A percentile compares a stretch with the other conserved stretches of the same genome.
phyloP scores from a whole-genome alignment of 1,140 invertebrate genomes.

The Fopius arisanus region DNA sequence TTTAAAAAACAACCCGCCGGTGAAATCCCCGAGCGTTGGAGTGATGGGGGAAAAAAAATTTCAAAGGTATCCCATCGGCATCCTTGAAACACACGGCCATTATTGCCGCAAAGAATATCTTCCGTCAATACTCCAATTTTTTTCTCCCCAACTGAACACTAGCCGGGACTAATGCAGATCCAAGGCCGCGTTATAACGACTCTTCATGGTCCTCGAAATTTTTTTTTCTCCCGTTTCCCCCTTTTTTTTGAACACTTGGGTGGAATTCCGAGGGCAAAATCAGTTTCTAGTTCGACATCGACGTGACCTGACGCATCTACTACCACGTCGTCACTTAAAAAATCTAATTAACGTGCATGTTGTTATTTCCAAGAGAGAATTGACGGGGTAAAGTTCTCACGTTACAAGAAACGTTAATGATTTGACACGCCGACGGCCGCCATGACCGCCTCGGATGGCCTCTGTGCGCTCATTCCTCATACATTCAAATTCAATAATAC shows the following conservation, averaged over 20 bases:
- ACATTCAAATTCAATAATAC: not conserved
- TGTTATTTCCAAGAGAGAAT: not conserved
- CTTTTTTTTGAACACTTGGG: constrained; percentile 37
- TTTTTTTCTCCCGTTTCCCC: constrained; percentile 30
- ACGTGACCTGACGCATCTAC: constrained; percentile 3
- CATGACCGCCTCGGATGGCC: not conserved
- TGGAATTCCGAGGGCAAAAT: constrained; percentile 9
- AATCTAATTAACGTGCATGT: not conserved
- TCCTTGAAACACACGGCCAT: constrained; percentile 1
- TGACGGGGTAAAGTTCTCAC: not conserved
- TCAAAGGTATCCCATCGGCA: not conserved
- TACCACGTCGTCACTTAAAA: not conserved
- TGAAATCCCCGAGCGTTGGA: too few relatives aligned
- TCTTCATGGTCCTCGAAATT: constrained; percentile 8
- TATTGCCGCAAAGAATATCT: constrained; percentile 45
- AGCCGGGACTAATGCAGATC: constrained; percentile 49
- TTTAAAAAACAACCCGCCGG: too few relatives aligned
- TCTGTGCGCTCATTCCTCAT: not conserved
- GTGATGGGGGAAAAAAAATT: not conserved
- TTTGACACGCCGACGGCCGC: not conserved
- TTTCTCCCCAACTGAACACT: constrained; percentile 42
- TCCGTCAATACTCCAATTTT: constrained; percentile 64
- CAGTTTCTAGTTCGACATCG: constrained; percentile 18
- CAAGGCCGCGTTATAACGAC: constrained; percentile 52
- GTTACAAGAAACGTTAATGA: not conserved